These are phyloP conservation scores for Sarcophaga variegata DNA, from an alignment of 2,888 invertebrate genomes.

Conservation along the genomic window DNA sequence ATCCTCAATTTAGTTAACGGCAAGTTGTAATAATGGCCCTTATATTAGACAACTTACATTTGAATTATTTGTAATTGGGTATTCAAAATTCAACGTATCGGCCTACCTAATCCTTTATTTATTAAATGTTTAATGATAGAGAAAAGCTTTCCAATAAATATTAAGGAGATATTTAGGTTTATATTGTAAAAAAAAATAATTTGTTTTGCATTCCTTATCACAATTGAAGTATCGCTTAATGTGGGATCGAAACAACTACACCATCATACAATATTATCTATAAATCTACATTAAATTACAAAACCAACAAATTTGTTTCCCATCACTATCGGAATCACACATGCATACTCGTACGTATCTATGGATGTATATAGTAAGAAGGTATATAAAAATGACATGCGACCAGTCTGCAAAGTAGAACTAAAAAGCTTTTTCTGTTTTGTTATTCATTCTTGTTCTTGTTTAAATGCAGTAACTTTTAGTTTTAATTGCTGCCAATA, in stretches of 20 bases:
- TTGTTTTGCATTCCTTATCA: constrained; percentile 22
- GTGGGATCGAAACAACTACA: constrained; percentile 5
- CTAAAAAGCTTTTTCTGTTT: constrained; percentile 39
- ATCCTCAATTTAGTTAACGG: too few species aligned
- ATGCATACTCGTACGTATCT: not conserved
- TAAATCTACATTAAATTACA: not conserved
- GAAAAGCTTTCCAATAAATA: too few species aligned
- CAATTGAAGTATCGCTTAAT: not conserved
- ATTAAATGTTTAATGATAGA: too few species aligned
- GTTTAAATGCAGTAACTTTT: constrained; percentile 16
- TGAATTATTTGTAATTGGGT: too few species aligned
- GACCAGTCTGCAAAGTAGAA: constrained; percentile 46
- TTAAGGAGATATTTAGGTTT: too few species aligned
- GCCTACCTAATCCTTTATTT: too few species aligned
- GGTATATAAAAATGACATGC: not conserved
- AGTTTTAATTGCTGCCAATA: not conserved
- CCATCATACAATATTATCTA: too few species aligned
- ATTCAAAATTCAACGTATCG: too few species aligned
- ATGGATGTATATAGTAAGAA: not conserved
- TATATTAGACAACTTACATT: too few species aligned
- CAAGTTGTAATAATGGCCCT: too few species aligned
- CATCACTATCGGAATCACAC: too few species aligned
- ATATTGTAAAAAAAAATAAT: not conserved
- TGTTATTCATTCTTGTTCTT: not conserved
- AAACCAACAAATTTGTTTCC: constrained; percentile 16